Base-by-base conservation (phyloP, 1,140 invertebrate genomes). In the Luehdorfia chinensis region DNA sequence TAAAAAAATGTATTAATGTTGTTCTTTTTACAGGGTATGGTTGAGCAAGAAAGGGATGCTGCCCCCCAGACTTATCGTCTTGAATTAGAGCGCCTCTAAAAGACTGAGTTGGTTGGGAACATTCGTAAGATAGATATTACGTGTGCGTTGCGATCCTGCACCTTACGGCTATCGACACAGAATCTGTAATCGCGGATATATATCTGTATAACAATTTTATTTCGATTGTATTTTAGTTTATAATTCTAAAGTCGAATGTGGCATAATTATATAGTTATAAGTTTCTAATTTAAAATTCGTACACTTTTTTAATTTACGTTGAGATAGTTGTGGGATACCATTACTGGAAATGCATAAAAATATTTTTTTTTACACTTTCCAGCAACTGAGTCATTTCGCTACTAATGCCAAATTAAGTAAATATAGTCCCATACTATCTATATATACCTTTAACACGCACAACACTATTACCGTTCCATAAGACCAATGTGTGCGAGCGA, bases 31-130 rank as follows among this genome's bases (percentile, higher is more conserved):
- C 74, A 92, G 92, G 11, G 89, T 92, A 21, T 92, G 91, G 91
- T 71, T 92, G 51, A 92, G 90, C 75, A 91, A 90, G 81, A 89
- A 89, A 55, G 91, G 91, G 37, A 86, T 92, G 57, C 80, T 92
- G 47, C 88, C 91, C 47, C 88, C 91, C 32, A 87, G 90, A 59
- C 87, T 92, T 31, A 89, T 90, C 56, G 87, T 91, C 58, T 88
- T 81, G 30, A 78, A 80, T 50, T 84, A 50, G 43, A 47, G 11
- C 15, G 28, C 16, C 23, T 41, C 33, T n/a, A 37, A 13, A 66
- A 57, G 59, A 62, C 66, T 63, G 66, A 66, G 25, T 19, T 18
- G 25, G 25, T 30, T 18, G 25, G 14, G 25, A 18, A 43, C 28
- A 27, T 27, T 27, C n/a, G n/a, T n/a, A 14, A 37, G 18, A 13